Evolutionary conservation across 2,888 invertebrate genomes (phyloP).

Genomic region (Tromatobia lineatoria): DNA sequence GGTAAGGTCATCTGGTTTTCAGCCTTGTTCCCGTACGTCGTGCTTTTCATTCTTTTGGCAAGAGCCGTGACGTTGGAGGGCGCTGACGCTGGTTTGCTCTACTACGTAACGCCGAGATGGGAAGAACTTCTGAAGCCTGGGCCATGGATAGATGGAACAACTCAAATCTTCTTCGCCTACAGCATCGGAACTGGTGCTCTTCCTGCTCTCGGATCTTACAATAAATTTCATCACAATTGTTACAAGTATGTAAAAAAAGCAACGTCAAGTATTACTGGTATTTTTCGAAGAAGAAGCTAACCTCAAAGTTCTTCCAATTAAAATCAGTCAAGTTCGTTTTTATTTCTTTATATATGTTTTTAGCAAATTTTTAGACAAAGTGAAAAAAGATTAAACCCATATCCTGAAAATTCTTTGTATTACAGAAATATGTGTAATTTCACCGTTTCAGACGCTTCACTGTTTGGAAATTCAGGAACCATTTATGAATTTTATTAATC

Average conservation of each 20-base stretch:
- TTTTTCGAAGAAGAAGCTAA: background rate
- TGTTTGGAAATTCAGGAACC: conserved; percentile 14
- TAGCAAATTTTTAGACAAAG: background rate
- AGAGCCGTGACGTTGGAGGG: conserved; percentile 90
- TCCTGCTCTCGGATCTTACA: conserved; percentile 91
- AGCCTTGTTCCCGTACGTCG: conserved; percentile 91
- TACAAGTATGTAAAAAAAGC: conserved; percentile 87
- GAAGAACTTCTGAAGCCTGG: conserved; percentile 86
- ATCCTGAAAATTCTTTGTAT: conserved; percentile 10
- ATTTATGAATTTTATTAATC: conserved; percentile 1
- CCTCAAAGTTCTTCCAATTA: background rate
- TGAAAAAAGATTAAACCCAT: background rate
- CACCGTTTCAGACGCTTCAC: background rate
- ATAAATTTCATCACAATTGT: conserved; percentile 92
- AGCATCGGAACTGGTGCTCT: conserved; percentile 92
- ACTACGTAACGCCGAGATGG: conserved; percentile 90
- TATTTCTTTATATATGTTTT: background rate
- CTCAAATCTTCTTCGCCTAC: conserved; percentile 92
- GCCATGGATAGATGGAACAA: conserved; percentile 92
- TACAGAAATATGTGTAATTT: conserved; percentile 20
- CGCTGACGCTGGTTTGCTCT: conserved; percentile 88
- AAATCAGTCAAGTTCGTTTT: no score
- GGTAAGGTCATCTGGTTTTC: conserved; percentile 94
- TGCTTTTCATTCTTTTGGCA: conserved; percentile 89
- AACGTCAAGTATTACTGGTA: background rate